phyloP scores from a whole-genome alignment of 2,113 vertebrate genomes.

The Daubentonia madagascariensis region DNA sequence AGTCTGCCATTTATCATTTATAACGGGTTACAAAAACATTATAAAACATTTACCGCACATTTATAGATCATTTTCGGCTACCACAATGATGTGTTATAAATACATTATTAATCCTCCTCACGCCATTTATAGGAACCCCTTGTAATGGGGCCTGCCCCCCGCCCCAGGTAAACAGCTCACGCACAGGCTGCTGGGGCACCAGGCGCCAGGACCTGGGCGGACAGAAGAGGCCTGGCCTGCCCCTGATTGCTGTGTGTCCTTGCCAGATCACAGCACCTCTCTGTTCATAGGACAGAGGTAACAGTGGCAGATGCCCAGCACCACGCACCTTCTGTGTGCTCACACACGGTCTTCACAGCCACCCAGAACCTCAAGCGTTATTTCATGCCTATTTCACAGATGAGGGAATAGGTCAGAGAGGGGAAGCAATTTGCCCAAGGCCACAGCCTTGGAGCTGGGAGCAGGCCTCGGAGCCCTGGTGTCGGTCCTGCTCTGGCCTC shows the following conservation, averaged over 20 bases:
- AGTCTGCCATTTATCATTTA: conserved; percentile 88
- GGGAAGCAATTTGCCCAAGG: neutral
- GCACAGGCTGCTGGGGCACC: neutral
- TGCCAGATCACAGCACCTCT: neutral
- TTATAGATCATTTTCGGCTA: conserved; percentile 87
- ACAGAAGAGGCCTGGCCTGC: neutral
- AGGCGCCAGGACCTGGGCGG: neutral
- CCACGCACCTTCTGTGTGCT: no score
- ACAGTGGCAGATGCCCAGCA: neutral
- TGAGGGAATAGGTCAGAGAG: neutral
- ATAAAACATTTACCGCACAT: conserved; percentile 89
- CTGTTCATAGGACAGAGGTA: neutral
- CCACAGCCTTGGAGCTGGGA: no score
- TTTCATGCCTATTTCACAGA: neutral
- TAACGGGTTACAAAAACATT: conserved; percentile 89
- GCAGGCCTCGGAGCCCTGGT: neutral
- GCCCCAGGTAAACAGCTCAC: conserved; percentile 43
- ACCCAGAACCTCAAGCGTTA: fast-evolving
- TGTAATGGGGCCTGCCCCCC: conserved; percentile 79
- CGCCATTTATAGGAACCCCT: conserved; percentile 80
- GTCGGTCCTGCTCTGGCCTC: neutral
- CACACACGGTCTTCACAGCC: neutral
- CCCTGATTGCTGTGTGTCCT: neutral
- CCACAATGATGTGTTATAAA: conserved; percentile 85
- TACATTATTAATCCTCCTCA: conserved; percentile 86